phyloP scores from a whole-genome alignment of 2,888 invertebrate genomes.

The Catocala nupta region DNA sequence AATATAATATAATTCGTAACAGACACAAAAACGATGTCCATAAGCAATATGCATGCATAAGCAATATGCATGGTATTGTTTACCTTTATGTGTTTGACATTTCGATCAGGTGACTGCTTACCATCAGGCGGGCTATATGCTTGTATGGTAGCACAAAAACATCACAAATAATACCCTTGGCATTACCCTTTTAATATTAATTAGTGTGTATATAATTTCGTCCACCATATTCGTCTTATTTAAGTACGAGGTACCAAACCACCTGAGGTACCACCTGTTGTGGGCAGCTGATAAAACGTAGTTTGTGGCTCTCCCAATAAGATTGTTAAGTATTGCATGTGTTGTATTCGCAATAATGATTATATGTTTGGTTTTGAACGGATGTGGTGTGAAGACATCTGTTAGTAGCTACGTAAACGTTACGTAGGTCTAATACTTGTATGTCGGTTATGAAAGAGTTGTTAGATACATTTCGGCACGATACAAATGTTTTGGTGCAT shows the following conservation, averaged over 20 bases:
- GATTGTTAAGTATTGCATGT: neutral
- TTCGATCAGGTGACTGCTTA: too few species aligned
- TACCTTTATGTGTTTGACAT: too few species aligned
- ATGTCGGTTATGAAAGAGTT: neutral
- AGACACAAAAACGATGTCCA: too few species aligned
- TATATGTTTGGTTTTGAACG: neutral
- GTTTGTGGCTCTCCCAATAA: neutral
- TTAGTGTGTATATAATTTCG: neutral
- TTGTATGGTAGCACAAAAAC: too few species aligned
- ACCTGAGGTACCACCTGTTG: conserved; percentile 20
- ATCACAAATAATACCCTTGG: too few species aligned
- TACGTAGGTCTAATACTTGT: neutral
- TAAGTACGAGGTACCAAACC: conserved; percentile 17
- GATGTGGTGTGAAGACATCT: conserved; percentile 7
- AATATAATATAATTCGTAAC: too few species aligned
- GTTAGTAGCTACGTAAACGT: neutral
- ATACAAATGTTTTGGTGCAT: too few species aligned
- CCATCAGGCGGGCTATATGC: too few species aligned
- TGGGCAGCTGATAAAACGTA: conserved; percentile 12
- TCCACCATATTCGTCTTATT: conserved; percentile 17
- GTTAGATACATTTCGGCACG: neutral
- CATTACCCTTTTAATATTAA: too few species aligned
- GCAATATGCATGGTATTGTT: too few species aligned
- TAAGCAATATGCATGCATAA: too few species aligned
- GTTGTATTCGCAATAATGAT: neutral